Evolutionary conservation across 2,888 invertebrate genomes (phyloP).

Genomic region (Argynnis bischoffii): DNA sequence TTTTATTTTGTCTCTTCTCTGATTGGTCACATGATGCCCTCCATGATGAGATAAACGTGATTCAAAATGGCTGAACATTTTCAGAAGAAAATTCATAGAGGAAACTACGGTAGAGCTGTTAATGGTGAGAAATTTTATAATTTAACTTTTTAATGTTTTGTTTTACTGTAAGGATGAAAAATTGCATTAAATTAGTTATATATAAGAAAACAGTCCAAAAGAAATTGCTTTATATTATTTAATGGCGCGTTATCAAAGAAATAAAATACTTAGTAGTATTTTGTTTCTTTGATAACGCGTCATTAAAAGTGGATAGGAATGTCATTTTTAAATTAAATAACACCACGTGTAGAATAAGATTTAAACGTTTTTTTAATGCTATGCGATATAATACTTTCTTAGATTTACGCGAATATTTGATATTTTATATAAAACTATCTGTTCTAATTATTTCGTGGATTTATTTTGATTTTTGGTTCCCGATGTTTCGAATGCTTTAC

Average conservation of each 20-base stretch:
- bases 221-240: not conserved
- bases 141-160: slow-evolving; percentile 24
- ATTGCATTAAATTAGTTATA: not conserved
- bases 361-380: no score
- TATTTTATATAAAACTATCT: no score
- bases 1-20: slow-evolving; percentile 53
- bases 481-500: no score
- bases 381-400: no score
- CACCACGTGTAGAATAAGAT: no score
- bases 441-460: no score
- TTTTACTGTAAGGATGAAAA: not conserved
- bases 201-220: slow-evolving; percentile 6
- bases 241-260: no score
- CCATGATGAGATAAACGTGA: slow-evolving; percentile 69
- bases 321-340: not conserved
- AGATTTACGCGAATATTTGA: no score
- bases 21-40: slow-evolving; percentile 76
- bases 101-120: slow-evolving; percentile 43
- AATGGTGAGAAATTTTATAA: slow-evolving; percentile 57
- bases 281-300: not conserved
- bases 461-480: no score
- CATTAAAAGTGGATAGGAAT: slow-evolving; percentile 1
- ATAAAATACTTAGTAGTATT: not conserved
- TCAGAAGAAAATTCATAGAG: slow-evolving; percentile 54
- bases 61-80: slow-evolving; percentile 71